Conservation (phyloP, 2,797 vertebrate genomes). For the Pitangus sulphuratus region DNA sequence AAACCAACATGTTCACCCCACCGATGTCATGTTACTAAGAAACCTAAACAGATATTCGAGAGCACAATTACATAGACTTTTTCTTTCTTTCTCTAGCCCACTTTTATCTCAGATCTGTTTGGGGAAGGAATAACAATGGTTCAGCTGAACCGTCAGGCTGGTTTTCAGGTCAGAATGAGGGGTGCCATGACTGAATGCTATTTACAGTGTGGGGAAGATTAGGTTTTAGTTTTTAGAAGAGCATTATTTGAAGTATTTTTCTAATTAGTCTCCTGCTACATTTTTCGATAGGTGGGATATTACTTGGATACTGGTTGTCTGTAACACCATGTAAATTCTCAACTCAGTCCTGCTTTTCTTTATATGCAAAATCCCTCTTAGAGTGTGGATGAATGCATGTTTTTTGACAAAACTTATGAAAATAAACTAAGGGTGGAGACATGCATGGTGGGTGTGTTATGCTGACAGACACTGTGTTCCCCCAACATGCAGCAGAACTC, state of each 20-base stretch:
- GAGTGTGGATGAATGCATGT: fast-evolving
- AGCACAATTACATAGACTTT: not conserved
- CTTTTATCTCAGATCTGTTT: not conserved
- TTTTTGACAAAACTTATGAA: not conserved
- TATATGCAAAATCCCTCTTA: not conserved
- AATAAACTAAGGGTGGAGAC: not conserved
- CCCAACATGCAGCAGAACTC: not conserved
- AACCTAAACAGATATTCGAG: not conserved
- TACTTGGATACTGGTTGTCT: not conserved
- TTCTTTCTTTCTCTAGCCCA: not conserved
- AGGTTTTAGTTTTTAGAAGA: not conserved
- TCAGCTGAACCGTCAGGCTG: not conserved
- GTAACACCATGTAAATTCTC: not conserved
- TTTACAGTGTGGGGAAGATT: not conserved
- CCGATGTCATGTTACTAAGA: not conserved
- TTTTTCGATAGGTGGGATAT: not conserved
- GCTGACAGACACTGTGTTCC: not conserved
- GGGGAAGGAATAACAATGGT: not conserved
- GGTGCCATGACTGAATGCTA: not conserved
- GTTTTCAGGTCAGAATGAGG: not conserved
- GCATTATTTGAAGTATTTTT: not conserved
- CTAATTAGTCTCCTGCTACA: not conserved
- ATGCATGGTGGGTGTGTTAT: not conserved
- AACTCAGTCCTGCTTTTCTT: not conserved
- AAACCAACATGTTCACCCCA: not conserved